phyloP scores from a whole-genome alignment of 2,113 vertebrate species.

The Solea senegalensis region DNA sequence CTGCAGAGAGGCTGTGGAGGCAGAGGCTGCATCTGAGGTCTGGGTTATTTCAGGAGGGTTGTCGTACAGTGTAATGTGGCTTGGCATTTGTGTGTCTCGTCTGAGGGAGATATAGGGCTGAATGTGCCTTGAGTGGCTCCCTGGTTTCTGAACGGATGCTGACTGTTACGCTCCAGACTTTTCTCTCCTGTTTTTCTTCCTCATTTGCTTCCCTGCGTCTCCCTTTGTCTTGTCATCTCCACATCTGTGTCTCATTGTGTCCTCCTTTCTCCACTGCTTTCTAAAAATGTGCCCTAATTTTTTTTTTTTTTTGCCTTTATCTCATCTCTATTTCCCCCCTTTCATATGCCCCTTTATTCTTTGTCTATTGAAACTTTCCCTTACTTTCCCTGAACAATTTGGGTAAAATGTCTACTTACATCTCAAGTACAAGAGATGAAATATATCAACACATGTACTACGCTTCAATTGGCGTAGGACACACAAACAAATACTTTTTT shows the following conservation, averaged over 20 bases:
- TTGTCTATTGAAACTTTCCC: background rate
- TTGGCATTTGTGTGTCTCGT: slow-evolving; percentile 58
- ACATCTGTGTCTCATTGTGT: slow-evolving; percentile 3
- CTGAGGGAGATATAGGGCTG: slow-evolving; percentile 54
- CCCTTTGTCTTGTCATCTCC: slow-evolving; percentile 10
- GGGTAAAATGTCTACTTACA: too few relatives aligned
- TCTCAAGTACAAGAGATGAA: too few relatives aligned
- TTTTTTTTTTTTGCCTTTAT: background rate
- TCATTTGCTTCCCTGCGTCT: slow-evolving; percentile 27
- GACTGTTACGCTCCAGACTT: slow-evolving; percentile 46
- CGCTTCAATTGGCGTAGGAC: too few relatives aligned
- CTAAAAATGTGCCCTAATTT: background rate
- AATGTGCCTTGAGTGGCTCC: slow-evolving; percentile 53
- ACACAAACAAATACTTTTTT: too few relatives aligned
- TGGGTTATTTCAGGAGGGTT: slow-evolving; percentile 59
- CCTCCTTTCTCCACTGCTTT: slow-evolving; percentile 9
- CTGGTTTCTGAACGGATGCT: slow-evolving; percentile 53
- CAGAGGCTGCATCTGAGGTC: slow-evolving; percentile 41
- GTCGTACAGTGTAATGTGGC: slow-evolving; percentile 57
- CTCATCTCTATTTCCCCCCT: background rate
- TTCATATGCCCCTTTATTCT: background rate
- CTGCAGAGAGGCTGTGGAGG: slow-evolving; percentile 15
- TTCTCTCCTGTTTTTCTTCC: slow-evolving; percentile 30
- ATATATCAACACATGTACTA: too few relatives aligned
- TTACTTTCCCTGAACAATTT: too few relatives aligned